phyloP scores from a whole-genome alignment of 1,140 invertebrate species.

The Theocolax elegans region DNA sequence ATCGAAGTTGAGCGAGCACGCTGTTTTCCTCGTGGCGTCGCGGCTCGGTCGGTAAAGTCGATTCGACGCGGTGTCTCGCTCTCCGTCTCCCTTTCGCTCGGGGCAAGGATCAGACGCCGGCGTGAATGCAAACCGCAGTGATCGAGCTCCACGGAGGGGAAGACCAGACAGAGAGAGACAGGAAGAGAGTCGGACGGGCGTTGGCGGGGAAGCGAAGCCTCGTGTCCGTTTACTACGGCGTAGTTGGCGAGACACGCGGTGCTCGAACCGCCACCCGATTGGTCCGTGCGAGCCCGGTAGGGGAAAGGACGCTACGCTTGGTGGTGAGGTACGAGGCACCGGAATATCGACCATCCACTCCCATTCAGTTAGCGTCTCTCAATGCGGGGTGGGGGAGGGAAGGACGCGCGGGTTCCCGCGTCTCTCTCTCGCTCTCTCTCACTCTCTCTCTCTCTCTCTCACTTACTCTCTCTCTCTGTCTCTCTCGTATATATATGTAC shows the following conservation, averaged over 20 bases:
- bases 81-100: background rate
- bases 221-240: slow-evolving; percentile 22
- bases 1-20: too few relatives aligned
- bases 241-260: slow-evolving; percentile 28
- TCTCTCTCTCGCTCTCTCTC: too few relatives aligned
- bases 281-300: background rate
- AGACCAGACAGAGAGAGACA: background rate
- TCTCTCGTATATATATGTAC: background rate
- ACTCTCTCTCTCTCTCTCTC: too few relatives aligned
- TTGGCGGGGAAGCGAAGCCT: slow-evolving; percentile 15
- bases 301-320: slow-evolving; percentile 43
- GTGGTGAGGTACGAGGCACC: background rate
- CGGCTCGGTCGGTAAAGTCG: slow-evolving; percentile 16
- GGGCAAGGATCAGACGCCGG: slow-evolving; percentile 27
- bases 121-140: slow-evolving; percentile 38
- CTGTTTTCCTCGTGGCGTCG: too few relatives aligned
- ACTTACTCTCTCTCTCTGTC: background rate
- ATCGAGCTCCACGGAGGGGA: background rate
- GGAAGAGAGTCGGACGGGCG: background rate
- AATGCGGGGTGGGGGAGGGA: slow-evolving; percentile 35
- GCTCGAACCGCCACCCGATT: background rate
- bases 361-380: slow-evolving; percentile 52
- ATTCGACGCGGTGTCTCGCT: background rate
- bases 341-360: slow-evolving; percentile 58
- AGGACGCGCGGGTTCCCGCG: slow-evolving; percentile 32